phyloP scores from a whole-genome alignment of 1,140 invertebrate genomes.

The Anastrepha ludens region DNA sequence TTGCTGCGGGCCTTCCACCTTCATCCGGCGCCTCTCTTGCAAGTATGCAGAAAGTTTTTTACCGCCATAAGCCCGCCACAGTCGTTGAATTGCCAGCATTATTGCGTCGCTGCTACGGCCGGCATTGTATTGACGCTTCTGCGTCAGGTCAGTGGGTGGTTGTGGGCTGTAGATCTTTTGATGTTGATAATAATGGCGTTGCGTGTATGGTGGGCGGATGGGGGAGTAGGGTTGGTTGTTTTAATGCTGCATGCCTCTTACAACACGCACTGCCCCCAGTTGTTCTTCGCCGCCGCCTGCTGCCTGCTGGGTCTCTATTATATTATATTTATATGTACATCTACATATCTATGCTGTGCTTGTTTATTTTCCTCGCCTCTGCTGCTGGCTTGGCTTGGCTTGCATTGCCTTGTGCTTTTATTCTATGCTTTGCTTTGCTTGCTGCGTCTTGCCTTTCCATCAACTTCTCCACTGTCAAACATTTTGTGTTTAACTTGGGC shows the following conservation, averaged over 20 bases:
- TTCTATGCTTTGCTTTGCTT: not conserved
- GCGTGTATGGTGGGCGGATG: not conserved
- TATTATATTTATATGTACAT: conserved; percentile 18
- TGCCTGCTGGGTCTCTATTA: conserved; percentile 25
- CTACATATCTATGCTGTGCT: not conserved
- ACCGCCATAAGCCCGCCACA: not conserved
- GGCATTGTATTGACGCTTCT: not conserved
- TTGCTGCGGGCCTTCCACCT: not conserved
- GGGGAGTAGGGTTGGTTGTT: not conserved
- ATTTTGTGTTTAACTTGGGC: conserved; percentile 35
- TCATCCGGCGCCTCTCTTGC: not conserved
- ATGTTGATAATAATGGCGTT: not conserved
- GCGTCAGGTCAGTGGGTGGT: conserved; percentile 49
- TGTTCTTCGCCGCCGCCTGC: not conserved
- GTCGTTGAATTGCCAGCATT: not conserved
- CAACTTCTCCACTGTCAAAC: not conserved
- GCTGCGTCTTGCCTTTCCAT: not conserved
- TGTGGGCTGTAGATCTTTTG: not conserved
- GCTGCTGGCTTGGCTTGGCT: not conserved
- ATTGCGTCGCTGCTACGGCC: not conserved
- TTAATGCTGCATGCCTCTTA: conserved; percentile 1
- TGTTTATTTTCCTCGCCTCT: not conserved
- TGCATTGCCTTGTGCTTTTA: conserved; percentile 5
- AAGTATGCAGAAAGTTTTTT: not conserved
- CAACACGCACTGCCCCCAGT: not conserved